Conservation (phyloP, 2,113 vertebrate genomes). For the Menura novaehollandiae region DNA sequence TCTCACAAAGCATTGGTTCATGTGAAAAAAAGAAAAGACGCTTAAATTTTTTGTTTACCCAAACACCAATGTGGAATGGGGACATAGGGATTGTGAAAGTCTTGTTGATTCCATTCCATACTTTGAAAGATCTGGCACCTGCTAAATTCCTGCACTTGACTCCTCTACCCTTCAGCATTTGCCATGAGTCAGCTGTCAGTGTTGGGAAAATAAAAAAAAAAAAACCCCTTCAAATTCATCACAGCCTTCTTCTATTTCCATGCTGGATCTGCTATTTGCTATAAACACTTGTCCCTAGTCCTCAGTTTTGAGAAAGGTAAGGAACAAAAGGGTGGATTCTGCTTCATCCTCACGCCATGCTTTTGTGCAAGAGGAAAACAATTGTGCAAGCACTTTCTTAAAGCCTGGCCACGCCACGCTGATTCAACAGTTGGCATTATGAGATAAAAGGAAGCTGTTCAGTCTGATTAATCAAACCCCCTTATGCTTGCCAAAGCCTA, state of each 20-base stretch:
- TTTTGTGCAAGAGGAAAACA: background rate
- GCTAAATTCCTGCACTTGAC: background rate
- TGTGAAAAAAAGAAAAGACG: background rate
- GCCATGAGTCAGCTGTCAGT: background rate
- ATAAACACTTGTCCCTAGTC: background rate
- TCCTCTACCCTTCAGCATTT: background rate
- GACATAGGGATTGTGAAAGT: background rate
- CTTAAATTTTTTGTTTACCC: background rate
- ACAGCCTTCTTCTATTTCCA: background rate
- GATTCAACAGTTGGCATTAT: slow-evolving; percentile 32
- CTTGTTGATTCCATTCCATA: background rate
- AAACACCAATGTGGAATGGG: rapidly evolving
- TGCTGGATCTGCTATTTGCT: background rate
- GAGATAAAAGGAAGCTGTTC: slow-evolving; percentile 45
- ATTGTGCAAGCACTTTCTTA: background rate
- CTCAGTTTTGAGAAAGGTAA: background rate
- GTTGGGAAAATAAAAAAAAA: background rate
- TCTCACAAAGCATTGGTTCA: background rate
- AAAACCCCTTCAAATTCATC: background rate
- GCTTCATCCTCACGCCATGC: background rate
- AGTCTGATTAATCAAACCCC: slow-evolving; percentile 53
- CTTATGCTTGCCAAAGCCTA: slow-evolving; percentile 52
- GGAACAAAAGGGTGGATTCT: background rate
- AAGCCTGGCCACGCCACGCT: background rate
- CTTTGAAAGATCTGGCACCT: background rate